Conservation (phyloP, 2,113 vertebrate species). For the Neopipo cinnamomea region DNA sequence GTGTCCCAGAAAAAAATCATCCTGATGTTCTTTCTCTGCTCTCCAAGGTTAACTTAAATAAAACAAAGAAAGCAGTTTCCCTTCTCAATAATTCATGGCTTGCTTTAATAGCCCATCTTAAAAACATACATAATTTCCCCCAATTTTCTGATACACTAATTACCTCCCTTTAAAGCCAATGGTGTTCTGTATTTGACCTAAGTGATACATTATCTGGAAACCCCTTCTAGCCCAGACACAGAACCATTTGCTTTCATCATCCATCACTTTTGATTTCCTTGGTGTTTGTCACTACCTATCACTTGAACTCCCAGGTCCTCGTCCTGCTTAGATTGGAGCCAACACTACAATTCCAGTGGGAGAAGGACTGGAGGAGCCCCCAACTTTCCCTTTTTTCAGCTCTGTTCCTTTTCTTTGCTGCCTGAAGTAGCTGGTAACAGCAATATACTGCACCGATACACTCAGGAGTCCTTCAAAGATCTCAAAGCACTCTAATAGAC, state of each 20-base stretch:
- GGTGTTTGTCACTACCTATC: conserved; percentile 30
- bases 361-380: not conserved
- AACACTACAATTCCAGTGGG: not conserved
- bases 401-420: not conserved
- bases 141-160: conserved; percentile 71
- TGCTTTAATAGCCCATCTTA: conserved; percentile 63
- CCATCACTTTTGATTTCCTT: conserved; percentile 44
- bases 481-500: not conserved
- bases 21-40: conserved; percentile 1
- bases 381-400: not conserved
- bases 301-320: conserved; percentile 10
- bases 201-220: conserved; percentile 55
- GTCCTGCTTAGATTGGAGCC: not conserved
- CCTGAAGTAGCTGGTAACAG: not conserved
- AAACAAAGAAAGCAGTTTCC: conserved; percentile 58
- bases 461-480: not conserved
- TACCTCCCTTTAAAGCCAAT: conserved; percentile 65
- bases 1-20: not conserved
- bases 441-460: not conserved
- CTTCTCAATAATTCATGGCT: conserved; percentile 62
- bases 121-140: conserved; percentile 68
- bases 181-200: conserved; percentile 62
- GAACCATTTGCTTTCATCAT: conserved; percentile 34
- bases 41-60: conserved; percentile 58
- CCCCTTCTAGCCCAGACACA: conserved; percentile 7